phyloP scores from a whole-genome alignment of 2,113 vertebrate genomes.

The Hiodon alosoides region DNA sequence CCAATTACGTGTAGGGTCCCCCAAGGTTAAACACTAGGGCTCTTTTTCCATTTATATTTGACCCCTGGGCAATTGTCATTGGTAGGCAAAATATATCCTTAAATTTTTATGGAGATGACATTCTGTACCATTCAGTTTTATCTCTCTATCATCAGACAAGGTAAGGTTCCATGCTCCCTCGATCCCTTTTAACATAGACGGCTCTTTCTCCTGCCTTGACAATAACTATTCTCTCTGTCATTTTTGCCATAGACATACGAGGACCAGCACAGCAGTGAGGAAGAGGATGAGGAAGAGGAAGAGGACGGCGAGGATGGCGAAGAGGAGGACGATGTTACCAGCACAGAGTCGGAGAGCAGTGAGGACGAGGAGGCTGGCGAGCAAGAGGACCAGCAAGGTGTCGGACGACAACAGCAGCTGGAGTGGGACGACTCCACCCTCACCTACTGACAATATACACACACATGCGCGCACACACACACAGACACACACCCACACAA shows the following conservation, averaged over 20 bases:
- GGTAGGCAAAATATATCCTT: no score
- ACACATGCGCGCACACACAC: background rate
- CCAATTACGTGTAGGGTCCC: no score
- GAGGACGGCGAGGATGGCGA: constrained; percentile 73
- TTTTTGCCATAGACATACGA: constrained; percentile 38
- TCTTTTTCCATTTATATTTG: no score
- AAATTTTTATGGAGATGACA: no score
- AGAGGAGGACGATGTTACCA: constrained; percentile 74
- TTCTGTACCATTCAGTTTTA: no score
- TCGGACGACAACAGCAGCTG: constrained; percentile 70
- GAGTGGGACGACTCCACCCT: constrained; percentile 84
- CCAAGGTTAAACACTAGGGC: no score
- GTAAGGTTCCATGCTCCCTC: no score
- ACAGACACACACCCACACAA: background rate
- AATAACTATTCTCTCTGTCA: no score
- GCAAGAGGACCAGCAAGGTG: constrained; percentile 49
- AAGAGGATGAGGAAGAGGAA: constrained; percentile 56
- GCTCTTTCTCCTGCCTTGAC: no score
- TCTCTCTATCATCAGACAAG: no score
- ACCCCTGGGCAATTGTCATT: no score
- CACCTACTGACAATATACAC: constrained; percentile 63
- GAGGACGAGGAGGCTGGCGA: constrained; percentile 68
- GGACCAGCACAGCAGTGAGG: constrained; percentile 28
- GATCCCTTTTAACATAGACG: no score
- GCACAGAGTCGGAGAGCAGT: constrained; percentile 80